Conservation (phyloP, 2,797 vertebrate species). For the Propithecus perrieri region DNA sequence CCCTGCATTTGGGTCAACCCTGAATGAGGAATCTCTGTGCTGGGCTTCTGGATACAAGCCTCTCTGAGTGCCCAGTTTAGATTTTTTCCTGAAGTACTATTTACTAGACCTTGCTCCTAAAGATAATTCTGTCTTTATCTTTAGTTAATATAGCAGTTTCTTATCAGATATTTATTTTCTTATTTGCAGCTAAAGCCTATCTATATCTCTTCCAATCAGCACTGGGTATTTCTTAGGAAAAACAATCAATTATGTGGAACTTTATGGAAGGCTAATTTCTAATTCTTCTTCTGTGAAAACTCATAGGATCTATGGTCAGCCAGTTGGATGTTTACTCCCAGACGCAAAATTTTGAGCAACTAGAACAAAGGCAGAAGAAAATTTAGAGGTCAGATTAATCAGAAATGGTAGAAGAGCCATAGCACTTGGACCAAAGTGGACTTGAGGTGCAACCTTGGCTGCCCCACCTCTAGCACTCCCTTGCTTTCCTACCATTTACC, state of each 20-base stretch:
- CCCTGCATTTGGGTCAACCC: neutral
- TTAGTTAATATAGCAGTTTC: neutral
- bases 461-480: neutral
- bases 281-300: neutral
- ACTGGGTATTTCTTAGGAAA: neutral
- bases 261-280: neutral
- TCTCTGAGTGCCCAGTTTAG: neutral
- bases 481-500: neutral
- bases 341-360: neutral
- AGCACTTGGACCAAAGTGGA: neutral
- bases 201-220: neutral
- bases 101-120: neutral
- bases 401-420: neutral
- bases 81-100: neutral
- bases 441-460: neutral
- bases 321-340: neutral
- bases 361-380: neutral
- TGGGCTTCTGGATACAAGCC: neutral
- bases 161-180: neutral
- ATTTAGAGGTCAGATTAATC: neutral
- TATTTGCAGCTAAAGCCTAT: neutral
- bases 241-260: fast-evolving
- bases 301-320: neutral
- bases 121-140: neutral
- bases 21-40: neutral